Conservation (phyloP, 2,113 vertebrate genomes). For the Tauraco erythrolophus region DNA sequence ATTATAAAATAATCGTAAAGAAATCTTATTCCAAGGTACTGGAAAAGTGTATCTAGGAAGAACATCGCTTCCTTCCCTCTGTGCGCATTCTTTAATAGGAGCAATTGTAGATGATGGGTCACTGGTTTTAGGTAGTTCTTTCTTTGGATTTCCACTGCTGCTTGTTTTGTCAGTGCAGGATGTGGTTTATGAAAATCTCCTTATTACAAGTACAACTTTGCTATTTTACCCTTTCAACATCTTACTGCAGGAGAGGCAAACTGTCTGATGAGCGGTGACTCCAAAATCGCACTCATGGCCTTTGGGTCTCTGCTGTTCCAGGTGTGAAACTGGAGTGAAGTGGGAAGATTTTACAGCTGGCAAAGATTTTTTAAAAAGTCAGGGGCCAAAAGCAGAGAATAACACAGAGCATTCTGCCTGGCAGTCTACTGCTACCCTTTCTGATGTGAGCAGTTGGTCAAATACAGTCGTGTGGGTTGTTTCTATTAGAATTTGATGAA, state of each 20-base stretch:
- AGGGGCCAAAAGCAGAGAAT: neutral
- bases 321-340: neutral
- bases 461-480: neutral
- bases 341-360: neutral
- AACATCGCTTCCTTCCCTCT: accelerated
- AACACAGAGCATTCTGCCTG: neutral
- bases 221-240: neutral
- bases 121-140: neutral
- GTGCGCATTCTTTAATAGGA: accelerated
- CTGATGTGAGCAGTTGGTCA: neutral
- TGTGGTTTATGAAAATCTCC: neutral
- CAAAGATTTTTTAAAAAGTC: neutral
- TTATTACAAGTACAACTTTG: neutral
- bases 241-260: neutral
- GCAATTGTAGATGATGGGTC: neutral
- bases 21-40: neutral
- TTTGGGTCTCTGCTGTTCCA: neutral
- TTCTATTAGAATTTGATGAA: neutral
- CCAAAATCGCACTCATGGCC: neutral
- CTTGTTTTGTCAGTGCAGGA: neutral
- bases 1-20: neutral
- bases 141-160: neutral
- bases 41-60: neutral
- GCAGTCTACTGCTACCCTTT: neutral
- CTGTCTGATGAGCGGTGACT: neutral